Percentiles rank a stretch among this genome's conserved stretches.
Conservation (phyloP, 2,888 invertebrate genomes). For the Synergus japonicus region DNA sequence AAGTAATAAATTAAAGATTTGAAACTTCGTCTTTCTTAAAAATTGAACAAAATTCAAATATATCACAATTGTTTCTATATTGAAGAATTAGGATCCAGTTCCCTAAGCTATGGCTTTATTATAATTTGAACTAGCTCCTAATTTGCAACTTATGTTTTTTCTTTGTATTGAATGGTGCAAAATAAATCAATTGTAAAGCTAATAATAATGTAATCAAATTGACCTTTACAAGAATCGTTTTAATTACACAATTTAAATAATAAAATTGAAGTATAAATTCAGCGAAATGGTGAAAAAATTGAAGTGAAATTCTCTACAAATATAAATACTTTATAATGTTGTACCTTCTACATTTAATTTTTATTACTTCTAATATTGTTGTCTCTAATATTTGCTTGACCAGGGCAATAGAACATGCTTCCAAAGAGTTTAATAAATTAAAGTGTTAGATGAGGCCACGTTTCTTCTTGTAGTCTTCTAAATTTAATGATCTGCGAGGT, state of each 20-base stretch:
- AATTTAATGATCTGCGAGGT: conserved; percentile 90
- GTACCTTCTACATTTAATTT: conserved; percentile 5
- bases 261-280: conserved; percentile 2
- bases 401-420: background rate
- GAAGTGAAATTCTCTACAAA: conserved; percentile 18
- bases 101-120: conserved; percentile 8
- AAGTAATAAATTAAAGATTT: background rate
- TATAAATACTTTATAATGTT: conserved; percentile 17
- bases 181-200: background rate
- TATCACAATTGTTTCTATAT: background rate
- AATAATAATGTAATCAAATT: background rate
- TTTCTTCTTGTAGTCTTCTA: conserved; percentile 96
- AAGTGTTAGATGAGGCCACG: conserved; percentile 88
- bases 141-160: background rate
- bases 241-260: conserved; percentile 15
- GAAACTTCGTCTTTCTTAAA: background rate
- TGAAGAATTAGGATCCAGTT: background rate
- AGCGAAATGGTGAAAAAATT: background rate
- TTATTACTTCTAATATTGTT: conserved; percentile 8
- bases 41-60: background rate
- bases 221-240: background rate
- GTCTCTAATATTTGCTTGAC: background rate
- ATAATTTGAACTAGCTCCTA: background rate
- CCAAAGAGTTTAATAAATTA: conserved; percentile 24
- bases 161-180: background rate